Percentiles rank a stretch among this genome's conserved stretches.
phyloP scores from a whole-genome alignment of 2,797 vertebrate genomes.

The Chelon labrosus region DNA sequence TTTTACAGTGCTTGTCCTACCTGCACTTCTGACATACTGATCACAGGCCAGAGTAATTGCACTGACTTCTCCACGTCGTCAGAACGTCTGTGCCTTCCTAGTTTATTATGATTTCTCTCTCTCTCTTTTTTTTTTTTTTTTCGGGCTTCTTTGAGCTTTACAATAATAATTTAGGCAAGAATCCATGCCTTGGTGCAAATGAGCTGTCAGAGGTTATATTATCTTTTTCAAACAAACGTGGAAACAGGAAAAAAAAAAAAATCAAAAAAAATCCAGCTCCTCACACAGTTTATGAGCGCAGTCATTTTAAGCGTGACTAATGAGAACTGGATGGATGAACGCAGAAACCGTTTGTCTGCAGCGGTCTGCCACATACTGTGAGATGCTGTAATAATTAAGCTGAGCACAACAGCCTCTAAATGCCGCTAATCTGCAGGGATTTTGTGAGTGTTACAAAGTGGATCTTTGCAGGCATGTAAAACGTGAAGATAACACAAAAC shows the following conservation, averaged over 20 bases:
- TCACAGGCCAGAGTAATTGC: constrained; percentile 50
- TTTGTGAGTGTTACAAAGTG: constrained; percentile 5
- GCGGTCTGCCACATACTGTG: not conserved
- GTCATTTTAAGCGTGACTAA: not conserved
- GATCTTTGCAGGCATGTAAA: not conserved
- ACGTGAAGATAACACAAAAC: not conserved
- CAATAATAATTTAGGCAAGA: not conserved
- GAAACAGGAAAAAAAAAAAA: constrained; percentile 5
- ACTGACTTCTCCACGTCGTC: constrained; percentile 40
- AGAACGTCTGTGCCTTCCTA: constrained; percentile 15
- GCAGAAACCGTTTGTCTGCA: constrained; percentile 5
- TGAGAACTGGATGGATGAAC: constrained; percentile 3
- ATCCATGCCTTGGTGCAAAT: not conserved
- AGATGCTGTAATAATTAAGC: not conserved
- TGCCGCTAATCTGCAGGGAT: not conserved
- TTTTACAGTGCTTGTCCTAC: constrained; percentile 14
- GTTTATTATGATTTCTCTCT: constrained; percentile 23
- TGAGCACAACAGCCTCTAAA: not conserved
- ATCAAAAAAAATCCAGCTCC: constrained; percentile 5
- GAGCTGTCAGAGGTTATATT: constrained; percentile 14
- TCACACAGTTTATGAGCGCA: constrained; percentile 10
- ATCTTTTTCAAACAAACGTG: not conserved
- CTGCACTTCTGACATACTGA: constrained; percentile 51
- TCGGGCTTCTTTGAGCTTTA: constrained; percentile 6
- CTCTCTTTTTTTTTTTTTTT: too few species aligned